phyloP scores from a whole-genome alignment of 1,140 invertebrate genomes.

The Muscidifurax raptorellus region DNA sequence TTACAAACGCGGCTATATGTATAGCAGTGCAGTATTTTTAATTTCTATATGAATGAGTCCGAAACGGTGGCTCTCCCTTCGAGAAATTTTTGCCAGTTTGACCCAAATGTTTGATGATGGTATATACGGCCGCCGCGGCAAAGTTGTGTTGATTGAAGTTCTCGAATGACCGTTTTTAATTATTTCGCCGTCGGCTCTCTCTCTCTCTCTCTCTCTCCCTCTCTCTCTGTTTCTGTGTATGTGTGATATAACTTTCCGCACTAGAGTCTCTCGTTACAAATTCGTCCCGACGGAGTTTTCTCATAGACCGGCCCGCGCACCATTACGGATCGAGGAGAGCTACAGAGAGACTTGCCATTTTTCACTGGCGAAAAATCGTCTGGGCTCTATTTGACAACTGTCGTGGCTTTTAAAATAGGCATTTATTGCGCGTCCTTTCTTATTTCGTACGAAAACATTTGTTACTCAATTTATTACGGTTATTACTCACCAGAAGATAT shows the following conservation, averaged over 20 bases:
- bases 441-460: too few relatives aligned
- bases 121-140: not conserved
- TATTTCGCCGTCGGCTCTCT: slow-evolving; percentile 12
- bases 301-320: not conserved
- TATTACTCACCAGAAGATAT: too few relatives aligned
- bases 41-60: not conserved
- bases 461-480: too few relatives aligned
- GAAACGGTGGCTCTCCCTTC: not conserved
- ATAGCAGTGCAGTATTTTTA: not conserved
- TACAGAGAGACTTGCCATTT: not conserved
- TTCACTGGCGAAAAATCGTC: not conserved
- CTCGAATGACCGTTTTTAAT: slow-evolving; percentile 41
- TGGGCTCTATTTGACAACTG: not conserved
- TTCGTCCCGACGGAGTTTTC: slow-evolving; percentile 11
- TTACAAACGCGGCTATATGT: not conserved
- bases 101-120: slow-evolving; percentile 11
- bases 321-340: not conserved
- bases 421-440: not conserved
- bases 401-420: not conserved
- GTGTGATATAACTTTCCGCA: slow-evolving; percentile 13
- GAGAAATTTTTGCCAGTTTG: slow-evolving; percentile 13
- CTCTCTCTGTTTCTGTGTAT: not conserved
- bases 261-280: slow-evolving; percentile 26
- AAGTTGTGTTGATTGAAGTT: slow-evolving; percentile 35
- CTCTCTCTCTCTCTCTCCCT: not conserved